phyloP scores from a whole-genome alignment of 1,140 invertebrate genomes.

The Hermatobates lingyangjiaoensis region DNA sequence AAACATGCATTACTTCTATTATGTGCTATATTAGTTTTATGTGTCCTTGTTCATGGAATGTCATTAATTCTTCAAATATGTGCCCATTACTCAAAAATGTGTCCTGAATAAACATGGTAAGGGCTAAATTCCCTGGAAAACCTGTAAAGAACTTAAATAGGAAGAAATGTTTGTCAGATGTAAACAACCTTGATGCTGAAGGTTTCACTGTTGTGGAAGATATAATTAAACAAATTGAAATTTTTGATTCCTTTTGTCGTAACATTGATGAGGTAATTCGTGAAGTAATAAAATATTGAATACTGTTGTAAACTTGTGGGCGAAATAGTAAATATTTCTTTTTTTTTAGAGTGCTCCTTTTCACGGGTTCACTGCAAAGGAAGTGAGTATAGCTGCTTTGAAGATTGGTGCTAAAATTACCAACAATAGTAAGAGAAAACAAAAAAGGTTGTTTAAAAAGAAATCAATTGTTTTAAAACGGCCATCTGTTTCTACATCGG shows the following conservation, averaged over 20 bases:
- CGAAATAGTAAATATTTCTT: neutral
- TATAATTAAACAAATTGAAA: conserved; percentile 28
- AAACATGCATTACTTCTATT: neutral
- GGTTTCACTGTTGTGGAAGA: conserved; percentile 31
- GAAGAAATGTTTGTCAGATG: conserved; percentile 37
- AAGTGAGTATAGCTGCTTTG: conserved; percentile 2
- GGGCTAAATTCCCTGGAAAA: conserved; percentile 63
- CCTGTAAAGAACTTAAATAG: conserved; percentile 63
- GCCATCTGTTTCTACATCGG: no score
- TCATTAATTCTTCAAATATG: neutral
- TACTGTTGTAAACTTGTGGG: neutral
- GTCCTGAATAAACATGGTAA: conserved; percentile 29
- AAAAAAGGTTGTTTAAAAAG: no score
- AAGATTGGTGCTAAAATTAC: neutral
- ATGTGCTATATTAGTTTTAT: neutral
- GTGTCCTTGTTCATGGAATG: conserved; percentile 6
- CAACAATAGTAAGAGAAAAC: conserved; percentile 4
- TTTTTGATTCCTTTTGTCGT: conserved; percentile 25
- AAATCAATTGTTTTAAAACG: no score
- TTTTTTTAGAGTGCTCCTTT: conserved; percentile 7
- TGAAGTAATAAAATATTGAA: conserved; percentile 4
- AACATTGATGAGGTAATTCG: conserved; percentile 28
- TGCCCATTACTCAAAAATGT: neutral
- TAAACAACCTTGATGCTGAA: conserved; percentile 24
- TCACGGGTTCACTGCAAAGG: neutral